Percentiles rank a stretch among this genome's conserved stretches.
phyloP scores from a whole-genome alignment of 2,888 invertebrate species.

The Nemoura dubitans region DNA sequence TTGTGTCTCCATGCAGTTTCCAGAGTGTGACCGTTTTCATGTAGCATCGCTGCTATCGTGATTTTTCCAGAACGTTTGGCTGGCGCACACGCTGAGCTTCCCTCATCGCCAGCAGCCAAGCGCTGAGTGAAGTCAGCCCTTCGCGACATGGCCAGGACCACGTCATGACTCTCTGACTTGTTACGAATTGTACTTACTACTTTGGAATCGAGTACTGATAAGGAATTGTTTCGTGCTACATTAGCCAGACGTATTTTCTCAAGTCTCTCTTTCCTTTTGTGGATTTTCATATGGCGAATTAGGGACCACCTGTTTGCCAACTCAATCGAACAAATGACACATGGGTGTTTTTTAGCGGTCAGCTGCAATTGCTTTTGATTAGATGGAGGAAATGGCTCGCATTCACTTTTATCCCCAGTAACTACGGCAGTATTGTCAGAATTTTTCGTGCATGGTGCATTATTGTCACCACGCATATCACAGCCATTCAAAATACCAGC shows the following conservation, averaged over 20 bases:
- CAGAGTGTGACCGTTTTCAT: too few species aligned
- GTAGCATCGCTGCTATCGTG: too few species aligned
- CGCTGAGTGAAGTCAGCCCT: too few species aligned
- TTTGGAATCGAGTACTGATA: too few species aligned
- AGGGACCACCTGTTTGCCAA: not conserved
- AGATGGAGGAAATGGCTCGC: not conserved
- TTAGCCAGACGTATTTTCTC: not conserved
- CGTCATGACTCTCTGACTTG: too few species aligned
- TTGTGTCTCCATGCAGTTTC: too few species aligned
- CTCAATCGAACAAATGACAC: not conserved
- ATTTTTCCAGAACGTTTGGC: too few species aligned
- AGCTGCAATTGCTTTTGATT: not conserved
- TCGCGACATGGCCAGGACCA: too few species aligned
- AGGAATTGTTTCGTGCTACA: too few species aligned
- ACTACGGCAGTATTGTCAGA: not conserved
- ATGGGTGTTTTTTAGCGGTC: not conserved
- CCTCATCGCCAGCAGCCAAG: too few species aligned
- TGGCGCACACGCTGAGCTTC: too few species aligned
- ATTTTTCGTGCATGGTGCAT: not conserved
- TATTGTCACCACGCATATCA: not conserved
- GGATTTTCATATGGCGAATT: not conserved
- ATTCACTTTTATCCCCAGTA: not conserved
- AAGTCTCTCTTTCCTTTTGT: not conserved
- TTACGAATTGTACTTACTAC: too few species aligned
- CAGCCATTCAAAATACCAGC: not conserved